Base-by-base conservation (phyloP, 2,797 vertebrate species). In the Erithacus rubecula region DNA sequence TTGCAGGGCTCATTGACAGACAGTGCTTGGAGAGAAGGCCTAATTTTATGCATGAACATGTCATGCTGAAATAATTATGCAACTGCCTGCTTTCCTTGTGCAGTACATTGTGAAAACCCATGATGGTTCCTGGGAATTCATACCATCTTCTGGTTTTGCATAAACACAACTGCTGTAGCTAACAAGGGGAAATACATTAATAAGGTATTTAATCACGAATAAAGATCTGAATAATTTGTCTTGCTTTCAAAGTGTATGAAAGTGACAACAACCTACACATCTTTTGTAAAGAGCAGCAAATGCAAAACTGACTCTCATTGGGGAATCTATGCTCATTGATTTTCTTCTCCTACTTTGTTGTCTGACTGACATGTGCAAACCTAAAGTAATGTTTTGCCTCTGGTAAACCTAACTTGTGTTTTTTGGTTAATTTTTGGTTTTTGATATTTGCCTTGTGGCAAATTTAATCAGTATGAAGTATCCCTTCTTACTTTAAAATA, bases 61-160 rank as follows among this genome's bases (percentile, higher is more conserved):
- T 97, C 95, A 94, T 52, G 82, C 94, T 87, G 64, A 91, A 96
- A 96, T 97, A 97, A 98, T 98, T 96, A 96, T 52, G 75, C 89
- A 91, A 96, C 70, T 92, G 59, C 95, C 96, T 94, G 90, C 90
- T 96, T 96, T 94, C 91, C 78, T 93, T 92, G 72, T 69, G 74
- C 63, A 62, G 76, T 58, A 53, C 72, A 56, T 74, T 89, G 62
- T 81, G 92, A 93, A 95, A 68, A 29, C 17, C 70, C 75, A 53
- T 7, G 15, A 43, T 29, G 26, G 69, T 76, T 91, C 62, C 77
- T 56, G 39, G 51, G 41, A 83, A 92, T 79, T 86, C 65, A 17
- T 56, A 72, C 21, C 34, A 64, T 65, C 89, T 92, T 64, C 72
- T 88, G 70, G 34, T 76, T 96, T 74, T 80, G 46, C 81, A 85